Evolutionary conservation across 2,113 vertebrate genomes (phyloP).

Genomic region (Dipodomys spectabilis): DNA sequence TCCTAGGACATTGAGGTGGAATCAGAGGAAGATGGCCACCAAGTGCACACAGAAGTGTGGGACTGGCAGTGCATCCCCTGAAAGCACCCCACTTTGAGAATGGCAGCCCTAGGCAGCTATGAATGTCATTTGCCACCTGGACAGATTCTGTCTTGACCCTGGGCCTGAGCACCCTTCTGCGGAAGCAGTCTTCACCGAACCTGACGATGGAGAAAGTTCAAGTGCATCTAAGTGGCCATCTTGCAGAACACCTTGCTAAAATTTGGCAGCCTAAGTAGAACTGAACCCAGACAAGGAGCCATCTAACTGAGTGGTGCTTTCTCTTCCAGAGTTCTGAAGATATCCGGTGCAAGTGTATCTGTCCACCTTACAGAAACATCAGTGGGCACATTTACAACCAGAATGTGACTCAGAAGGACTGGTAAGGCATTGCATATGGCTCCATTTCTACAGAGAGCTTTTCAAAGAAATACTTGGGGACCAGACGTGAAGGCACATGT

Average conservation of each 20-base stretch:
- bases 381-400: constrained; percentile 95
- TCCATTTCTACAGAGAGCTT: background rate
- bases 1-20: background rate
- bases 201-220: background rate
- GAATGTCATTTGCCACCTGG: background rate
- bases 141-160: background rate
- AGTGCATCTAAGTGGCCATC: background rate
- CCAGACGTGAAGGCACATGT: too few species aligned
- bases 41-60: background rate
- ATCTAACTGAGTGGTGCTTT: accelerated
- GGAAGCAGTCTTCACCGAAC: background rate
- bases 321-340: constrained; percentile 92
- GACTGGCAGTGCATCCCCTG: background rate
- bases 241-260: background rate
- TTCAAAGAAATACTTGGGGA: background rate
- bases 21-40: background rate
- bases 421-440: constrained; percentile 86
- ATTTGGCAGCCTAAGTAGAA: background rate
- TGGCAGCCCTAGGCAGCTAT: background rate
- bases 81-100: too few species aligned
- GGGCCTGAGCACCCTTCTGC: background rate
- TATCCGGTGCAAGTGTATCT: constrained; percentile 97
- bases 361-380: constrained; percentile 95
- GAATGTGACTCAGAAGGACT: constrained; percentile 97
- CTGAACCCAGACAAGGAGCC: background rate